Percentiles rank a stretch among this genome's conserved stretches.
phyloP scores from a whole-genome alignment of 2,113 vertebrate species.

The Butastur rufipennis region DNA sequence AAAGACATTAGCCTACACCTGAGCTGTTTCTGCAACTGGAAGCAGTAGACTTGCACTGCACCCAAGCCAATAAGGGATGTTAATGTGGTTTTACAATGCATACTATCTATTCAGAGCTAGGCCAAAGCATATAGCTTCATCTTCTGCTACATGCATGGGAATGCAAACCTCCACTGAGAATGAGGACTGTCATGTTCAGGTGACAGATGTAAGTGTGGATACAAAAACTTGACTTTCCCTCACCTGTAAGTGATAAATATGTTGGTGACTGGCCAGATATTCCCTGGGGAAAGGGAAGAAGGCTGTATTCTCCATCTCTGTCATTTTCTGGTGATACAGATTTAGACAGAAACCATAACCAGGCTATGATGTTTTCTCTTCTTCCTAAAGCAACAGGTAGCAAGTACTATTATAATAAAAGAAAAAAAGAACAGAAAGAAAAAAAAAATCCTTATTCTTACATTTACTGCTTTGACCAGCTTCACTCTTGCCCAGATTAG shows the following conservation, averaged over 20 bases:
- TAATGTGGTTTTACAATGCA: not conserved
- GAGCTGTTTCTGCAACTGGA: not conserved
- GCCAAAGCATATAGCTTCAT: not conserved
- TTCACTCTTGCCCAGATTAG: not conserved
- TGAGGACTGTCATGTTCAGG: not conserved
- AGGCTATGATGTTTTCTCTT: not conserved
- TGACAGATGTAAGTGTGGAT: not conserved
- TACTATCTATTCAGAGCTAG: not conserved
- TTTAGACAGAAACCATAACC: not conserved
- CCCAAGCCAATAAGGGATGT: not conserved
- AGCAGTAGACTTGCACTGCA: not conserved
- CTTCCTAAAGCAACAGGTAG: not conserved
- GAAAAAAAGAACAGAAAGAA: not conserved
- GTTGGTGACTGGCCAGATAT: not conserved
- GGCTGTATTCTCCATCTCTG: not conserved
- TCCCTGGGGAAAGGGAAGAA: not conserved
- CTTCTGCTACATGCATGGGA: not conserved
- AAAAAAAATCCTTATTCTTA: not conserved
- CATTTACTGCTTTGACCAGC: not conserved
- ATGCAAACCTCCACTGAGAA: not conserved
- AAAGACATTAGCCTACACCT: not conserved
- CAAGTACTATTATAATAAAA: not conserved
- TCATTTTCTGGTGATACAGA: not conserved
- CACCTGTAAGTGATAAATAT: not conserved
- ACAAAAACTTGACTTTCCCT: not conserved